Evolutionary conservation across 1,140 invertebrate genomes (phyloP), one percentile per base, ranked within the genome.

Genomic region (Pseudachorutes palmiensis): DNA sequence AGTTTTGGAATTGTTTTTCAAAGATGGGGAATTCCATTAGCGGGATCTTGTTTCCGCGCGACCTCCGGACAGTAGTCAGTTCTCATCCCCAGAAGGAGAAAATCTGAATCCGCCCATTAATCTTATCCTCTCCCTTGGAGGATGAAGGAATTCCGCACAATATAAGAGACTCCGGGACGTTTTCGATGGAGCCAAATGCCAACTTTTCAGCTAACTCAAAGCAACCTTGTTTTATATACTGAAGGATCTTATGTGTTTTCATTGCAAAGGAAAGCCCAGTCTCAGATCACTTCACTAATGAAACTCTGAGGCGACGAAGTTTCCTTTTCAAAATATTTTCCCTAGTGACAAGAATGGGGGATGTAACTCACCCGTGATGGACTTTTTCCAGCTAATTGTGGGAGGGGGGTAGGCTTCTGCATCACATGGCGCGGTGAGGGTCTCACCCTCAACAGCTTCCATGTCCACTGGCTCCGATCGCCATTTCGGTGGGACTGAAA

Each of bases 401-500:
- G 83, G 83, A 22, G 76, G 74, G 0, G 83, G 83, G 63, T 81
- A 82, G 1, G 83, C 83, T 36, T 78, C 78, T 0, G 82, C 81
- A 49, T 62, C 62, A 68, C 94, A 97, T 75, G 94, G 87, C 1
- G 96, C 79, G 2, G 85, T 85, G 16, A 93, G 85, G 71, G 88
- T 86, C 75, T 90, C 85, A 0, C 89, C 89, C 2, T 91, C 86
- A 1, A 91, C 87, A 2, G 91, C 90, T 69, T 87, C 90, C 2
- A 88, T 84, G 74, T 97, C 91, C 51, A 55, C 24, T 14, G 51
- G 51, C 51, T 55, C 51, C 72, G 85, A 83, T 1, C 90, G 84
- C 94, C 94, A 97, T 74, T 87, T 84, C 16, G 92, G 92, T 14
- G 92, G 91, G 55, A 96, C 91, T 94, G 76, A 64, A 82, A 81